Base-by-base conservation (phyloP, 1,140 invertebrate species). In the Lethrus apterus region DNA sequence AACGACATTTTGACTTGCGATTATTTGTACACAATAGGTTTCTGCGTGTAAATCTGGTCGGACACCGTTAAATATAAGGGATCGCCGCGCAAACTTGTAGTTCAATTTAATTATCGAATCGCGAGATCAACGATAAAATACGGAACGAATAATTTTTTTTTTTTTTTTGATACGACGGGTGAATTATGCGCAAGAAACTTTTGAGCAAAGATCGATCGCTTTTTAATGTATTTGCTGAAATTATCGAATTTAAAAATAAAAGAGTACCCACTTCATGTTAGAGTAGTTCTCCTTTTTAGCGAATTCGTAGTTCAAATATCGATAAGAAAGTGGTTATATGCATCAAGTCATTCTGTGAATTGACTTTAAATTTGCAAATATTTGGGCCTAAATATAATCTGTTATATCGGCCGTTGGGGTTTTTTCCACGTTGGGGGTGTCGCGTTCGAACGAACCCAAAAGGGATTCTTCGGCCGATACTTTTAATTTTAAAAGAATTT, bases 211-310 rank as follows among this genome's bases (percentile, higher is more conserved):
- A 35, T 36, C 31, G 20, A 38, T 46, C 19, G 46, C 46, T 56
- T 56, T 53, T 54, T 45, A 54, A 54, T 53, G 54, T 58, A 49
- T 51, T 56, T 51, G 50, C 49, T 56, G 46, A 34, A 44, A 53
- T 52, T 55, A 57, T 58, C 57, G 57, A 58, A 58, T 58, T 58
- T 58, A 58, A 54, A 46, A 13, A 35, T 14, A 42, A 42, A 50
- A 48, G 51, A 44, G 44, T 51, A 58, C 50, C 46, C 50, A 55
- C 52, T 58, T 57, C 49, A 43, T 58, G 57, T 58, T 56, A 57
- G 54, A 50, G 38, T 56, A 54, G 51, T 50, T 48, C 33, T 52
- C 43, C 55, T 52, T 57, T 58, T 52, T 57, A 57, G 55, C 54
- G 40, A 57, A 57, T 52, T 55, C 52, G 46, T 57, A 57, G 55